phyloP scores from a whole-genome alignment of 2,113 vertebrate species.

The Dendropsophus ebraccatus region DNA sequence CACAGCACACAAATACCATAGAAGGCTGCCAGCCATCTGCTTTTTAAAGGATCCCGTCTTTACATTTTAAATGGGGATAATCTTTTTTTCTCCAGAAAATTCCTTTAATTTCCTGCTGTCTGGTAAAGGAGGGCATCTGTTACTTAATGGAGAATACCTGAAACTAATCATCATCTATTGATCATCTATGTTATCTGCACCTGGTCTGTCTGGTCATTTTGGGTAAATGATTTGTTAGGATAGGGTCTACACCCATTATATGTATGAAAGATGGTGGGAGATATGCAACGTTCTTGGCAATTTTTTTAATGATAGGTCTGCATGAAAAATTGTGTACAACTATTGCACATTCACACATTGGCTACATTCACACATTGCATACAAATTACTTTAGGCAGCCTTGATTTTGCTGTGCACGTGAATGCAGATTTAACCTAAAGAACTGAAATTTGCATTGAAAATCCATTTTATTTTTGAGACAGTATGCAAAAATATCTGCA shows the following conservation, averaged over 20 bases:
- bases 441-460: no score
- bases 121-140: constrained; percentile 67
- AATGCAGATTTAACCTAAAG: no score
- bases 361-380: no score
- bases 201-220: constrained; percentile 12
- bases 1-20: neutral
- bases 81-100: constrained; percentile 59
- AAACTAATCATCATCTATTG: constrained; percentile 65
- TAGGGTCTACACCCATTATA: neutral
- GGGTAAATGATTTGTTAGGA: neutral
- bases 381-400: no score
- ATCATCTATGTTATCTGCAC: constrained; percentile 53
- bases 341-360: no score
- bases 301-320: no score
- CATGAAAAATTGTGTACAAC: no score
- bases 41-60: constrained; percentile 63
- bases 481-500: no score
- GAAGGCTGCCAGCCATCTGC: constrained; percentile 64
- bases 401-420: no score
- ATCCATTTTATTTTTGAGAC: no score
- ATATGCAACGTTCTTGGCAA: no score
- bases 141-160: constrained; percentile 67
- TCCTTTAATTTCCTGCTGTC: constrained; percentile 65
- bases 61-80: constrained; percentile 69
- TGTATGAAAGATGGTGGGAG: neutral